Evolutionary conservation across 2,797 vertebrate genomes (phyloP).

Genomic region (Psittacula derbiana): DNA sequence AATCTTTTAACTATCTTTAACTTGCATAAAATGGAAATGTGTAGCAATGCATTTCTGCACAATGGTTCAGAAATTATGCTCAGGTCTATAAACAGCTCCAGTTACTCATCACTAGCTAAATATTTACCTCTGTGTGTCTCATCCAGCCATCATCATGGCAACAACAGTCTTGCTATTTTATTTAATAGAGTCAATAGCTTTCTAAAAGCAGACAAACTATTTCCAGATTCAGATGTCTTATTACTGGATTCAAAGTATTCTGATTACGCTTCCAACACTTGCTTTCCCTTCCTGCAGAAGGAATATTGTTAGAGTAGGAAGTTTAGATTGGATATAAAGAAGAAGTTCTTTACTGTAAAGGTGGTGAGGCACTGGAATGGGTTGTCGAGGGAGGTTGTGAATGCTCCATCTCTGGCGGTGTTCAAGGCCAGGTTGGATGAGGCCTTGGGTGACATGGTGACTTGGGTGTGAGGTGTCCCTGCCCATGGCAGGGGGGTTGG

Average conservation of each 20-base stretch:
- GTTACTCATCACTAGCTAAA: not conserved
- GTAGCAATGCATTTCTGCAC: not conserved
- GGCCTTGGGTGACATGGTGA: too few relatives aligned
- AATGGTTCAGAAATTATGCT: not conserved
- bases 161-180: not conserved
- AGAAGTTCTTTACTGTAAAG: too few relatives aligned
- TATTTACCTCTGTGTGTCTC: not conserved
- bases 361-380: too few relatives aligned
- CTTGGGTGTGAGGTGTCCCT: too few relatives aligned
- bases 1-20: not conserved
- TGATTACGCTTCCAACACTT: not conserved
- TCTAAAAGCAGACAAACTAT: not conserved
- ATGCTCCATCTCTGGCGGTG: too few relatives aligned
- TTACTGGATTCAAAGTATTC: not conserved
- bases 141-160: not conserved
- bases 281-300: not conserved
- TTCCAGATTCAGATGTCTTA: not conserved
- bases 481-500: too few relatives aligned
- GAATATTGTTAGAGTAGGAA: not conserved
- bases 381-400: too few relatives aligned
- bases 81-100: not conserved
- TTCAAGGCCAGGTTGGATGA: too few relatives aligned
- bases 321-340: too few relatives aligned
- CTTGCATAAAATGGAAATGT: not conserved
- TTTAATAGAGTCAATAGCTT: not conserved